A percentile compares a stretch with the other conserved stretches of the same genome.
Evolutionary conservation across 2,888 invertebrate species (phyloP).

Genomic region (Imbricaverruca yamaguchii): DNA sequence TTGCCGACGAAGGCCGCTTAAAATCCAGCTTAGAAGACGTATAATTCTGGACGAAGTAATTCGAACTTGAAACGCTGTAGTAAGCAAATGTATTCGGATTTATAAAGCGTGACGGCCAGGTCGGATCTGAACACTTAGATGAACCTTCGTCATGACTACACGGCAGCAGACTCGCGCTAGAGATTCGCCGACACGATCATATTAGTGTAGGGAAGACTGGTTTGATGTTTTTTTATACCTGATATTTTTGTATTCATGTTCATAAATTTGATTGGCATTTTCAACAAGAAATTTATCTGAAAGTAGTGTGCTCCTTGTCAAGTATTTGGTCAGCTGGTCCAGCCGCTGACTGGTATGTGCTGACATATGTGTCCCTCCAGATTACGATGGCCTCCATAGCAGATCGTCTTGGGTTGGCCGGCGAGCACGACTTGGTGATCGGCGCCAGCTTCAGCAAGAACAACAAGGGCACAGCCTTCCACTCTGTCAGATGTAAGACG

Average conservation of each 20-base stretch:
- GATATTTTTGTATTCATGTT: neutral
- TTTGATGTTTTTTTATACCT: neutral
- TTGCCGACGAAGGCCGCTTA: too few relatives aligned
- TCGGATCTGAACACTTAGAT: too few relatives aligned
- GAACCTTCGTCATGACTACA: too few relatives aligned
- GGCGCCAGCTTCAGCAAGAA: neutral
- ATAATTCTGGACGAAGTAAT: too few relatives aligned
- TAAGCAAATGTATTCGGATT: too few relatives aligned
- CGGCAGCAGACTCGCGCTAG: too few relatives aligned
- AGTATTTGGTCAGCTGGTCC: too few relatives aligned
- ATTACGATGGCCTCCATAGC: conserved; percentile 17
- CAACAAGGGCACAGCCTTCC: neutral
- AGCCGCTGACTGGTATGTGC: neutral
- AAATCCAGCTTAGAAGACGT: too few relatives aligned
- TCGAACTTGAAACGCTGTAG: too few relatives aligned
- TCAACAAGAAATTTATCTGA: neutral
- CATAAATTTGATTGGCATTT: neutral
- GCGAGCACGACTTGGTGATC: conserved; percentile 14
- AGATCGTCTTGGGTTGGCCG: neutral
- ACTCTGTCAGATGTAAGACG: conserved; percentile 1
- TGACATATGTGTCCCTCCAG: neutral
- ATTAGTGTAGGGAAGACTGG: neutral
- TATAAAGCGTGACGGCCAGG: too few relatives aligned
- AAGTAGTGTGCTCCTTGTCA: neutral
- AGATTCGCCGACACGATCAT: too few relatives aligned